These are phyloP conservation scores for Eciton burchellii DNA, from an alignment of 1,140 invertebrate genomes.

Conservation along the genomic window DNA sequence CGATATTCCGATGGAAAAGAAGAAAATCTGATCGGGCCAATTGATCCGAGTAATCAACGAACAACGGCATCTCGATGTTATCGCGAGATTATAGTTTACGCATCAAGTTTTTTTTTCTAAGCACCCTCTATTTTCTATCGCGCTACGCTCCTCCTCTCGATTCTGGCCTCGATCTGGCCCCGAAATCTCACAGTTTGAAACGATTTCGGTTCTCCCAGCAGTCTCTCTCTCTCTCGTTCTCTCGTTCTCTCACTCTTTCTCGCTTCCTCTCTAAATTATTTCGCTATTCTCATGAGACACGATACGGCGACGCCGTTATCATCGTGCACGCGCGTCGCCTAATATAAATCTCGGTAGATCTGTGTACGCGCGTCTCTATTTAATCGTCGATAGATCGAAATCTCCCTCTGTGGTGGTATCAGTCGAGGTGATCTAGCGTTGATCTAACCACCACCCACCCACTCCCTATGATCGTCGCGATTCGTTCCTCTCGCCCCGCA, in stretches of 20 bases:
- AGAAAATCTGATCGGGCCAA: not conserved
- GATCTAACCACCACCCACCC: not conserved
- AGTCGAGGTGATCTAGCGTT: slow-evolving; percentile 39
- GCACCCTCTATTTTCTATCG: slow-evolving; percentile 3
- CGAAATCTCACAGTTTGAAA: not conserved
- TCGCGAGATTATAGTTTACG: too few species aligned
- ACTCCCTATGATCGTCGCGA: slow-evolving; percentile 32
- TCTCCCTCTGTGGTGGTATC: slow-evolving; percentile 22
- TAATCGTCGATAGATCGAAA: slow-evolving; percentile 38
- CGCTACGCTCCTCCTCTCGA: not conserved
- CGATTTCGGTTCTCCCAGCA: not conserved
- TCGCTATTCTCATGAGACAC: slow-evolving; percentile 66
- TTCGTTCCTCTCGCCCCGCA: slow-evolving; percentile 52
- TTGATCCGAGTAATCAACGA: slow-evolving; percentile 28
- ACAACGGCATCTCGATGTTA: not conserved
- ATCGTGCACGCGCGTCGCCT: slow-evolving; percentile 24
- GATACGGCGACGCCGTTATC: slow-evolving; percentile 31
- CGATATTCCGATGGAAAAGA: not conserved
- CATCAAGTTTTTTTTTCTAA: too few species aligned
- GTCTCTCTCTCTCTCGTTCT: too few species aligned
- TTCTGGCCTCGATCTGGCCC: not conserved
- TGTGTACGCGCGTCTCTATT: slow-evolving; percentile 30
- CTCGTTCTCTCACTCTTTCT: too few species aligned
- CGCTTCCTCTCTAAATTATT: not conserved
- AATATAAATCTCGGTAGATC: slow-evolving; percentile 37